Conservation (phyloP, 2,797 vertebrate genomes). For the Poeciliopsis paucimaculata region DNA sequence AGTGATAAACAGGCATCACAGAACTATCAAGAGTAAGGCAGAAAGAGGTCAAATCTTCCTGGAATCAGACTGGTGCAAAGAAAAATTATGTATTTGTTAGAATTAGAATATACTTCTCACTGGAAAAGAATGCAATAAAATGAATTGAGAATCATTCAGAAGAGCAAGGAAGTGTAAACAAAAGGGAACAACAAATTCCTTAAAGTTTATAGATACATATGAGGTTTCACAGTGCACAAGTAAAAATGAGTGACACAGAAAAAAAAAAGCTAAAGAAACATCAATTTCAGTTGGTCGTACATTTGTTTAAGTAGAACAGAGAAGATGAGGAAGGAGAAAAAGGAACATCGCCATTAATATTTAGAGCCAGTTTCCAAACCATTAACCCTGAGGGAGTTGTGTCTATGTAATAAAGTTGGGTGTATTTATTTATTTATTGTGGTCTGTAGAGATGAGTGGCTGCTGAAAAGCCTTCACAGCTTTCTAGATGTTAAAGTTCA, state of each 20-base stretch:
- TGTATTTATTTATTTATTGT: slow-evolving; percentile 37
- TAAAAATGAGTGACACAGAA: background rate
- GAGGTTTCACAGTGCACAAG: background rate
- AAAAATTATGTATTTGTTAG: background rate
- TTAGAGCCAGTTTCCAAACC: slow-evolving; percentile 38
- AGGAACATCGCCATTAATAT: slow-evolving; percentile 33
- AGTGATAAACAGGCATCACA: slow-evolving; percentile 14
- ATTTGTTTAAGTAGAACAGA: slow-evolving; percentile 12
- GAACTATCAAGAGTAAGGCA: background rate
- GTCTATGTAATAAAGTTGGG: slow-evolving; percentile 5
- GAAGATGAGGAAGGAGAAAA: background rate
- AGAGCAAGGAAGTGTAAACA: background rate
- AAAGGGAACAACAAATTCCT: background rate
- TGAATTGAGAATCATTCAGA: background rate
- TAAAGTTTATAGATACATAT: slow-evolving; percentile 1
- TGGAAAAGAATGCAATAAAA: background rate
- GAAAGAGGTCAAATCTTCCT: slow-evolving; percentile 11
- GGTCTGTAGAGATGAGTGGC: slow-evolving; percentile 17
- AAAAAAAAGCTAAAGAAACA: background rate
- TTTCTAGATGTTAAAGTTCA: slow-evolving; percentile 23
- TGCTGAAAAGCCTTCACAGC: slow-evolving; percentile 24
- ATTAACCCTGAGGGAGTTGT: slow-evolving; percentile 33
- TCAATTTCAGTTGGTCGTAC: slow-evolving; percentile 7
- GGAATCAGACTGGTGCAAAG: background rate
- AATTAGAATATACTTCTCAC: background rate